Conservation (phyloP, 2,888 invertebrate genomes). For the Trissolcus japonicus region DNA sequence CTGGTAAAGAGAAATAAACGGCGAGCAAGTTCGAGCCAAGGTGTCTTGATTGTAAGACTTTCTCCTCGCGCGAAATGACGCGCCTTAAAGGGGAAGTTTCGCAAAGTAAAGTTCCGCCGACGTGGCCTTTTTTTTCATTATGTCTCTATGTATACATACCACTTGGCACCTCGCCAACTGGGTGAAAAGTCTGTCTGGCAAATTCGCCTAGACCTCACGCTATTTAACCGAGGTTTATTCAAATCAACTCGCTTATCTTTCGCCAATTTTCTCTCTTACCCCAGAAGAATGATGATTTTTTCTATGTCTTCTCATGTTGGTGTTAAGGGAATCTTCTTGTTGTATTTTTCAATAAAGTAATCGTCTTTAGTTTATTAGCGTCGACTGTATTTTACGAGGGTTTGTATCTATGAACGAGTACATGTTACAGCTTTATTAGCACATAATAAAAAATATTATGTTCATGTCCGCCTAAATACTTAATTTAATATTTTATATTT, state of each 20-base stretch:
- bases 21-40: slow-evolving; percentile 56
- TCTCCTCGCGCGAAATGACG: slow-evolving; percentile 62
- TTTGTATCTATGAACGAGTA: no score
- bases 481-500: no score
- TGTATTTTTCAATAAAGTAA: no score
- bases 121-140: slow-evolving; percentile 46
- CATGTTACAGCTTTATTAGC: no score
- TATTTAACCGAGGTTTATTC: slow-evolving; percentile 71
- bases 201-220: slow-evolving; percentile 62
- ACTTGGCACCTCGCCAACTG: slow-evolving; percentile 72
- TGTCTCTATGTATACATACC: slow-evolving; percentile 49
- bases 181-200: slow-evolving; percentile 76
- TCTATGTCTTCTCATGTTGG: no score
- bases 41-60: slow-evolving; percentile 64
- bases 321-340: no score
- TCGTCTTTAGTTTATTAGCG: no score
- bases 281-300: neutral
- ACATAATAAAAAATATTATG: no score
- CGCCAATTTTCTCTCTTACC: slow-evolving; percentile 1
- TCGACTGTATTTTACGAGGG: no score
- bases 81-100: slow-evolving; percentile 75
- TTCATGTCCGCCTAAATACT: no score
- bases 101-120: slow-evolving; percentile 69
- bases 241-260: slow-evolving; percentile 60
- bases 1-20: slow-evolving; percentile 45